A percentile compares a stretch with the other conserved stretches of the same genome.
Conservation (phyloP, 2,888 invertebrate genomes). For the Andricus quercusramuli region DNA sequence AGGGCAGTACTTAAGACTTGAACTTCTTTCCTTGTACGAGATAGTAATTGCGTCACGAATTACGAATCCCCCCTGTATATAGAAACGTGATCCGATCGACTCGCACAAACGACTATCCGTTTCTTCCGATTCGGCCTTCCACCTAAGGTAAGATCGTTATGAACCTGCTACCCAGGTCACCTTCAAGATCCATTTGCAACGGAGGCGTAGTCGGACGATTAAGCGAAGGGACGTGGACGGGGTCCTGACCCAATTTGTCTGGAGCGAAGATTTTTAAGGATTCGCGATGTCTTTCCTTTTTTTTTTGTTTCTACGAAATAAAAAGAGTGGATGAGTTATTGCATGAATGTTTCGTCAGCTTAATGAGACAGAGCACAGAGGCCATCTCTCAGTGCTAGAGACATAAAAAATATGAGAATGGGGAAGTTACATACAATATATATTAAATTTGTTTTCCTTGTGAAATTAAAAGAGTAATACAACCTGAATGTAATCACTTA, state of each 20-base stretch:
- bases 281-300: neutral
- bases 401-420: neutral
- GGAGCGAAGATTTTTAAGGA: neutral
- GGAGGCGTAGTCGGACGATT: slow-evolving; percentile 49
- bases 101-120: slow-evolving; percentile 31
- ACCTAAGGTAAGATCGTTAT: slow-evolving; percentile 43
- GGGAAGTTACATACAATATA: too few species aligned
- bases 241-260: slow-evolving; percentile 33
- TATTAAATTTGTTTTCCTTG: too few species aligned
- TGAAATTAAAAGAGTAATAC: too few species aligned
- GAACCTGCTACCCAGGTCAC: slow-evolving; percentile 45
- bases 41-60: slow-evolving; percentile 35
- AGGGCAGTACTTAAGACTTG: slow-evolving; percentile 11
- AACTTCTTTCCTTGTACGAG: slow-evolving; percentile 34
- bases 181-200: slow-evolving; percentile 53
- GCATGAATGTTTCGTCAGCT: neutral
- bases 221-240: slow-evolving; percentile 12
- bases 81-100: slow-evolving; percentile 31
- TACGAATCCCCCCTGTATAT: slow-evolving; percentile 37
- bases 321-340: neutral
- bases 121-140: slow-evolving; percentile 56
- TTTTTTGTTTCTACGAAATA: slow-evolving; percentile 24
- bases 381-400: neutral
- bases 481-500: too few species aligned
- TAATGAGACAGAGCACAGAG: neutral